Evolutionary conservation across 2,888 invertebrate species (phyloP).

Genomic region (Antheraea assamensis): DNA sequence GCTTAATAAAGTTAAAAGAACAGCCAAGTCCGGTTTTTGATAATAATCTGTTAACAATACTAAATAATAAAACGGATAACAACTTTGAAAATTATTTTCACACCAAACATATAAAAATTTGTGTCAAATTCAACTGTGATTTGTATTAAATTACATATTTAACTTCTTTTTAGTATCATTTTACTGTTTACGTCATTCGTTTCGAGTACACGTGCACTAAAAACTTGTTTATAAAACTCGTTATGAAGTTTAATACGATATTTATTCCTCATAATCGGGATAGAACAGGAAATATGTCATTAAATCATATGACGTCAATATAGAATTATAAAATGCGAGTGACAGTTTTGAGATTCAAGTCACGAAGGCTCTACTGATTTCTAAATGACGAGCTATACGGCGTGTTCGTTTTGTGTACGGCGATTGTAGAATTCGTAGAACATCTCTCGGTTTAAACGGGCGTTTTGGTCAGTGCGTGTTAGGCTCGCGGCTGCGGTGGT

Average conservation of each 20-base stretch:
- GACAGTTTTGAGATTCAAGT: conserved; percentile 7
- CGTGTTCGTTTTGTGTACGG: conserved; percentile 1
- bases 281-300: conserved; percentile 4
- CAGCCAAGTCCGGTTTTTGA: not conserved
- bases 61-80: not conserved
- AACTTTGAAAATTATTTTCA: not conserved
- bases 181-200: conserved; percentile 10
- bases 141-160: conserved; percentile 16
- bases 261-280: conserved; percentile 1
- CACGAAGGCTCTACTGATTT: not conserved
- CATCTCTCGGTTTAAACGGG: conserved; percentile 12
- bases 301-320: not conserved
- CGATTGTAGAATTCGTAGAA: conserved; percentile 4
- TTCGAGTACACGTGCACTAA: conserved; percentile 9
- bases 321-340: not conserved
- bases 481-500: conserved; percentile 44
- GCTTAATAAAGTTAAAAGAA: not conserved
- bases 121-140: not conserved
- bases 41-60: not conserved
- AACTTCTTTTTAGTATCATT: conserved; percentile 20
- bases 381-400: not conserved
- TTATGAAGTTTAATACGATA: conserved; percentile 2
- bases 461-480: conserved; percentile 32
- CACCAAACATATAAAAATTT: conserved; percentile 1
- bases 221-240: conserved; percentile 7